Conservation (phyloP, 1,140 invertebrate species). For the Grapholita molesta region DNA sequence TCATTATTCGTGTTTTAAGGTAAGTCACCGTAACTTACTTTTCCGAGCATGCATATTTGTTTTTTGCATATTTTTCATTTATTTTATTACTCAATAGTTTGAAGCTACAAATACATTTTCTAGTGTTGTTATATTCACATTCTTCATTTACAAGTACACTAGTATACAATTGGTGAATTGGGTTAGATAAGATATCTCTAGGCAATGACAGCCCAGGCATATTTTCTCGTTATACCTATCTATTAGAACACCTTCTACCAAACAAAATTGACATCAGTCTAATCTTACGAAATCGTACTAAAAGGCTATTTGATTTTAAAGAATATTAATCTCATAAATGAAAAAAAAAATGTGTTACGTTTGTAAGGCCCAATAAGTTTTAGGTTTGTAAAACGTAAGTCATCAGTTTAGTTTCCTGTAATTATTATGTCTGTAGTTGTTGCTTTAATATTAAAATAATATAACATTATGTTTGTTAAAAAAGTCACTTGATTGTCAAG, state of each 20-base stretch:
- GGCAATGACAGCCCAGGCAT: constrained; percentile 5
- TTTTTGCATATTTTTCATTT: background rate
- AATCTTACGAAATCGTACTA: no score
- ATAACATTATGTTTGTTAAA: background rate
- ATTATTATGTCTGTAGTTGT: no score
- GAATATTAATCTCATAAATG: no score
- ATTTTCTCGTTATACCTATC: background rate
- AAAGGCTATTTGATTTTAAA: no score
- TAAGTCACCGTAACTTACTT: background rate
- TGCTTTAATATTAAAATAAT: background rate
- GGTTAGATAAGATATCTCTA: constrained; percentile 45
- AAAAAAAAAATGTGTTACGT: no score
- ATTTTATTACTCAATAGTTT: background rate
- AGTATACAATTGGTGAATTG: constrained; percentile 31
- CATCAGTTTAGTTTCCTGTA: no score
- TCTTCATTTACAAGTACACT: background rate
- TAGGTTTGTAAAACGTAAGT: no score
- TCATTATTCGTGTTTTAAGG: background rate
- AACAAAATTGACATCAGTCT: background rate
- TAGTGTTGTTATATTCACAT: background rate
- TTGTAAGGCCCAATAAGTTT: background rate
- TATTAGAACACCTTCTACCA: background rate
- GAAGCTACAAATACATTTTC: no score
- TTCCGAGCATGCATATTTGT: background rate
- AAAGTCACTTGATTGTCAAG: background rate